phyloP scores from a whole-genome alignment of 2,113 vertebrate genomes.

The Psilopsiagon aurifrons region DNA sequence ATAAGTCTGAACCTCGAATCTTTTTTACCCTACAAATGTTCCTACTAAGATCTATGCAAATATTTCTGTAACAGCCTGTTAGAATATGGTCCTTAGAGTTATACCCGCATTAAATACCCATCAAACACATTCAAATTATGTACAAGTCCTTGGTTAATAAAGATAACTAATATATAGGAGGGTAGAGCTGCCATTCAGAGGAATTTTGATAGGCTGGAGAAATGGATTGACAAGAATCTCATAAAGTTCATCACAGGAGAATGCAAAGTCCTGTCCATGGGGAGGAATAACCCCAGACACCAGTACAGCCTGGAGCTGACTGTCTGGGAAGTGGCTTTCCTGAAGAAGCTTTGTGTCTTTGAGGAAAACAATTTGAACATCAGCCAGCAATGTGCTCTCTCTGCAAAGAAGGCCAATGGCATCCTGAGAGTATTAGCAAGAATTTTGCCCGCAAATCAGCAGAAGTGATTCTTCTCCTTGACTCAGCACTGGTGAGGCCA shows the following conservation, averaged over 20 bases:
- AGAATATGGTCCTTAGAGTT: not conserved
- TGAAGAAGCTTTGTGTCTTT: not conserved
- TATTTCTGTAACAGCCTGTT: not conserved
- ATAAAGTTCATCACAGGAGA: not conserved
- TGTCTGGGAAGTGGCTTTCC: not conserved
- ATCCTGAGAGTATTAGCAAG: not conserved
- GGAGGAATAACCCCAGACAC: not conserved
- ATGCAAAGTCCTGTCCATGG: not conserved
- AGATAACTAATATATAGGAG: not conserved
- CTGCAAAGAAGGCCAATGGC: not conserved
- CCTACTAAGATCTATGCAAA: not conserved
- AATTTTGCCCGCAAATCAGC: not conserved
- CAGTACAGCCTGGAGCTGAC: not conserved
- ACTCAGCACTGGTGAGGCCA: not conserved
- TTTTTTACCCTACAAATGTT: not conserved
- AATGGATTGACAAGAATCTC: not conserved
- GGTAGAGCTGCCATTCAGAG: not conserved
- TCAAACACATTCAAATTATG: not conserved
- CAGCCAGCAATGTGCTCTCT: not conserved
- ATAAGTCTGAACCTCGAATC: not conserved
- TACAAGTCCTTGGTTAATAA: not conserved
- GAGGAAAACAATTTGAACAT: not conserved
- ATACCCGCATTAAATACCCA: not conserved
- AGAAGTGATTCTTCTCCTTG: not conserved
- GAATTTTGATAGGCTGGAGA: not conserved